Evolutionary conservation across 2,113 vertebrate genomes (phyloP).

Genomic region (Poeciliopsis turrubarensis): DNA sequence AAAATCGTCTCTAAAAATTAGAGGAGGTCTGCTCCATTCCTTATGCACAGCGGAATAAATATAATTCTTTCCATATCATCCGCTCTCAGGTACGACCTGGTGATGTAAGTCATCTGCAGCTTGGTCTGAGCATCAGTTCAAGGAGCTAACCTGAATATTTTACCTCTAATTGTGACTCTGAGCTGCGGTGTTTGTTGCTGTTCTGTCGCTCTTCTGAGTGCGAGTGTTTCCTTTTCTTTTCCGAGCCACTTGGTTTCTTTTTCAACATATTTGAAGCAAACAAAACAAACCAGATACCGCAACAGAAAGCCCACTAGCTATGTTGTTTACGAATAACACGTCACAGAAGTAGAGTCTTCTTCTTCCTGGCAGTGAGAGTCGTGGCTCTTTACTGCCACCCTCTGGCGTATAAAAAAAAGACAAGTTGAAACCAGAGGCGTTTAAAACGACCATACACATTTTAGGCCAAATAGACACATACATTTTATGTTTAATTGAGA

Average conservation of each 20-base stretch:
- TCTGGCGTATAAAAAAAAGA: no score
- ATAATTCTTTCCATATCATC: no score
- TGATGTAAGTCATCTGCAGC: no score
- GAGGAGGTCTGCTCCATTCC: not conserved
- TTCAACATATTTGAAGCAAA: conserved; percentile 48
- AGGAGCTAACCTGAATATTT: not conserved
- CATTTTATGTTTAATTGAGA: no score
- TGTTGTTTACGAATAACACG: not conserved
- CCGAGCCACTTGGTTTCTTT: conserved; percentile 71
- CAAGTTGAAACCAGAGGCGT: no score
- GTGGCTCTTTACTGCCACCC: no score
- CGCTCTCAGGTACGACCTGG: no score
- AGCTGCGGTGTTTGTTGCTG: conserved; percentile 58
- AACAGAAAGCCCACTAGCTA: not conserved
- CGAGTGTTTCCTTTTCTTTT: conserved; percentile 77
- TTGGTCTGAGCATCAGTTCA: not conserved
- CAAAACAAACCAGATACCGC: not conserved
- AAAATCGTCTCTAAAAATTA: not conserved
- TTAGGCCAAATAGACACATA: no score
- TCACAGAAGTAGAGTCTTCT: not conserved
- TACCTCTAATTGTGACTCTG: conserved; percentile 60
- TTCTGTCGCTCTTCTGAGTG: conserved; percentile 61
- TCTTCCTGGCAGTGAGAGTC: no score
- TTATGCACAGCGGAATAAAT: no score
- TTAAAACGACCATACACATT: no score